Conservation (phyloP, 2,888 invertebrate species). For the Xestia xanthographa region DNA sequence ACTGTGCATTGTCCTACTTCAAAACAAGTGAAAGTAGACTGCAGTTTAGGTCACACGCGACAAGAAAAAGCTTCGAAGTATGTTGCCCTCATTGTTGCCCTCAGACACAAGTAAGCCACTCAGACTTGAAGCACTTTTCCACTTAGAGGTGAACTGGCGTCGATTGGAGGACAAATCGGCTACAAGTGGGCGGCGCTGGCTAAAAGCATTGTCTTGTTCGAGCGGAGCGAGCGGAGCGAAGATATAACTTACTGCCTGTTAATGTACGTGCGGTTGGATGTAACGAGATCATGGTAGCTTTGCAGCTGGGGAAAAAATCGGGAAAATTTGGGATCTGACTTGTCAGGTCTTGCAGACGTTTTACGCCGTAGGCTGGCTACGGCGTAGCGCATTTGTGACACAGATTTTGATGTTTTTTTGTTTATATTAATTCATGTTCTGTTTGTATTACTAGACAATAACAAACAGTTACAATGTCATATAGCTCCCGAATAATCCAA, state of each 20-base stretch:
- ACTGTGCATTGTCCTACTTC: constrained; percentile 18
- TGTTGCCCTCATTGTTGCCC: constrained; percentile 38
- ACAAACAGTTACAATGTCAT: not conserved
- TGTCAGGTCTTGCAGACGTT: not conserved
- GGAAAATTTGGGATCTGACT: not conserved
- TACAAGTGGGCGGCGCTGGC: constrained; percentile 69
- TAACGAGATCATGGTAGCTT: constrained; percentile 36
- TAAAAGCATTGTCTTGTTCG: constrained; percentile 82
- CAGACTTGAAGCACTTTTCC: constrained; percentile 67
- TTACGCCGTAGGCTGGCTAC: constrained; percentile 29
- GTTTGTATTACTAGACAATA: not conserved
- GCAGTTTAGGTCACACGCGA: constrained; percentile 29
- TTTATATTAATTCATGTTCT: too few species aligned
- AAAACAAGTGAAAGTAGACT: constrained; percentile 41
- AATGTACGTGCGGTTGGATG: constrained; percentile 58
- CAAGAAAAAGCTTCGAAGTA: constrained; percentile 6
- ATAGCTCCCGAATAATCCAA: not conserved
- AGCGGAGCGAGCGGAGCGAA: constrained; percentile 61
- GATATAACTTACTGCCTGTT: constrained; percentile 62
- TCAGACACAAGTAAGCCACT: constrained; percentile 59
- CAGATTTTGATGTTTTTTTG: not conserved
- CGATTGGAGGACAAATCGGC: constrained; percentile 69
- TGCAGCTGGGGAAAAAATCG: constrained; percentile 1
- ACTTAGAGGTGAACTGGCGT: constrained; percentile 63
- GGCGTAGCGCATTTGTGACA: constrained; percentile 6